Evolutionary conservation across 2,797 vertebrate species (phyloP), one percentile per base, ranked within the genome.

Genomic region (Protonibea diacanthus): DNA sequence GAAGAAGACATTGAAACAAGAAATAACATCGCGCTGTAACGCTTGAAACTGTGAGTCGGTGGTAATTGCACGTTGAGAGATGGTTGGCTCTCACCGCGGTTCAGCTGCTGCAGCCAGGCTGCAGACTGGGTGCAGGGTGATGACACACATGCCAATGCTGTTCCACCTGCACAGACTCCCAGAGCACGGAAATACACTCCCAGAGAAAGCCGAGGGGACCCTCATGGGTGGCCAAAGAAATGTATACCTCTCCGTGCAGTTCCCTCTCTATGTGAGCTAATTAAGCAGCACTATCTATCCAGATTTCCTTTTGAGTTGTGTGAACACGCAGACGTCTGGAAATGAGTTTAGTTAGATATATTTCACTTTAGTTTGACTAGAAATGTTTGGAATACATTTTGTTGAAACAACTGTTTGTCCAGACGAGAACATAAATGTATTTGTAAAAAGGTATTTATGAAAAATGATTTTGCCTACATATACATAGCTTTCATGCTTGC

Each of bases 61-160:
- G 81, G 75, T 93, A 93, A 93, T 91, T 92, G 91, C 87, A 76
- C 86, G 91, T 68, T 93, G 94, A 94, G 85, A 88, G 94, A 94
- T 67, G 91, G 55, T 62, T 90, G 90, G 91, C 91, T 88, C 82
- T 91, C 80, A 29, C 3, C 73, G 86, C 47, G 69, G 61, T 68
- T 86, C 87, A 89, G 90, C 87, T 89, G 92, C 88, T 84, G 86
- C 80, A 72, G 83, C 74, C 80, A 40, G 72, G 83, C 87, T 82
- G 87, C 84, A 88, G 91, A 88, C 92, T 91, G 89, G 63, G 63
- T 89, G 88, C 90, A 84, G 92, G 95, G 96, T 94, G 97, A 96
- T 97, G 96, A 97, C 96, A 97, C 95, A 96, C 89, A 91, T 76
- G 88, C 94, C 95, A 93, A 92, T 85, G 95, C 96, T 96, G 96